phyloP scores from a whole-genome alignment of 2,113 vertebrate genomes.

The Chaenogobius annularis region DNA sequence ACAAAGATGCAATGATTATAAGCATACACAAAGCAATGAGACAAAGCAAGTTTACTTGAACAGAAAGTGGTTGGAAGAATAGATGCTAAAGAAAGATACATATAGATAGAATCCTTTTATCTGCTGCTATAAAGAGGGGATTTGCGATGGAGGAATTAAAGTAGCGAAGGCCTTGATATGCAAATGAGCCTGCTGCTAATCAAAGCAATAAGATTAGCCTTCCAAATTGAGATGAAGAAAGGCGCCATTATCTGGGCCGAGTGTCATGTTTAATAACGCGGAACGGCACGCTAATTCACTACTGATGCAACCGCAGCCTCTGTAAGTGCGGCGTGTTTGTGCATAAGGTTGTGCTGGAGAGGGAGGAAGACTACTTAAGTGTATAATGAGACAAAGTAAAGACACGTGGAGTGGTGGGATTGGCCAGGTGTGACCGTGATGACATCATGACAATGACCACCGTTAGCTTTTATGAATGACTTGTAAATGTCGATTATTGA shows the following conservation, averaged over 20 bases:
- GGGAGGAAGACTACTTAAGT: slow-evolving; percentile 9
- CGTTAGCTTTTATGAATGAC: neutral
- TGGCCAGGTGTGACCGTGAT: slow-evolving; percentile 10
- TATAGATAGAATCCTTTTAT: slow-evolving; percentile 74
- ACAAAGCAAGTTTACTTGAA: slow-evolving; percentile 41
- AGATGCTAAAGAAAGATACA: slow-evolving; percentile 75
- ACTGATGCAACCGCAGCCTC: slow-evolving; percentile 60
- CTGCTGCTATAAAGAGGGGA: slow-evolving; percentile 65
- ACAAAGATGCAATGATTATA: slow-evolving; percentile 1
- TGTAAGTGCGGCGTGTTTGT: slow-evolving; percentile 13
- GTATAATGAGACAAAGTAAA: slow-evolving; percentile 38
- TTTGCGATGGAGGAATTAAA: slow-evolving; percentile 78
- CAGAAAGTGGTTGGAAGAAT: slow-evolving; percentile 38
- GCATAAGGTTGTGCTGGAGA: slow-evolving; percentile 11
- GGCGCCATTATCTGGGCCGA: slow-evolving; percentile 81
- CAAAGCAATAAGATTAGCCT: slow-evolving; percentile 86
- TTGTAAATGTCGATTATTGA: neutral
- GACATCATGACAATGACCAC: neutral
- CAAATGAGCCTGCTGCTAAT: slow-evolving; percentile 81
- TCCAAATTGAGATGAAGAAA: slow-evolving; percentile 86
- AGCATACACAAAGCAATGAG: slow-evolving; percentile 26
- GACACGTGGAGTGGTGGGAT: slow-evolving; percentile 31
- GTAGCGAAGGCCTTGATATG: slow-evolving; percentile 82
- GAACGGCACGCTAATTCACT: slow-evolving; percentile 78
- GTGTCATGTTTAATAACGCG: slow-evolving; percentile 85